Evolutionary conservation across 1,140 invertebrate genomes (phyloP), one percentile per base, ranked within the genome.

Genomic region (Bactericera cockerelli): DNA sequence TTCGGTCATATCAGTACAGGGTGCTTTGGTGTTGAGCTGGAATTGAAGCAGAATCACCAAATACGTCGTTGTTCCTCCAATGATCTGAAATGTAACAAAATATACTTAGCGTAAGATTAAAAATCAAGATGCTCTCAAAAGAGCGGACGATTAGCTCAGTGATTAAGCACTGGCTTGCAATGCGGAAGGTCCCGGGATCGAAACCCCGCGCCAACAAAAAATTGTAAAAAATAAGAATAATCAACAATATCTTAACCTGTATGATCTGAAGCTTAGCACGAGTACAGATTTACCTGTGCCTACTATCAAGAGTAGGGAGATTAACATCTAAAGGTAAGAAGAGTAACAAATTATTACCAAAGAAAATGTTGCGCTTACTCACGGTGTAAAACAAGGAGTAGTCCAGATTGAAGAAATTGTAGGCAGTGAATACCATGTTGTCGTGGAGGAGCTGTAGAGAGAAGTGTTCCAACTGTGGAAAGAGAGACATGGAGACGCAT

Each of bases 361-460:
- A 26, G 14, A 57, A 6, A 36, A 33, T 8, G 11, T 10, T 16
- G 22, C 4, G 53, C 4, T 55, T 61, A 63, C 64, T 71, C 62
- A 76, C 74, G 65, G 70, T 70, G 57, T 73, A 71, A 2, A 76
- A 59, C 0, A 75, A 58, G 11, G 66, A 70, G 56, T 68, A 72
- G 60, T 76, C 72, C 0, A 76, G 67, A 6, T 62, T 61, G 21
- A 76, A 76, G 57, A 75, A 71, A 16, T 72, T 73, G 3, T 68
- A 68, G 14, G 70, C 72, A 6, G 73, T 74, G 26, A 73, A 72
- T n/a, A 62, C 58, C 0, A 75, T 57, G 31, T 71, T 65, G 39
- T 70, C 70, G 62, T 76, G 73, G 4, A 75, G 59, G 28, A 76
- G 61, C 55, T 76, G 73, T 36, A 74, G 62, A 2, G 74, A 76